Percentiles rank a stretch among this genome's conserved stretches.
These are phyloP conservation scores for Sapayoa aenigma DNA, from an alignment of 2,113 vertebrate genomes.

Conservation along the genomic window DNA sequence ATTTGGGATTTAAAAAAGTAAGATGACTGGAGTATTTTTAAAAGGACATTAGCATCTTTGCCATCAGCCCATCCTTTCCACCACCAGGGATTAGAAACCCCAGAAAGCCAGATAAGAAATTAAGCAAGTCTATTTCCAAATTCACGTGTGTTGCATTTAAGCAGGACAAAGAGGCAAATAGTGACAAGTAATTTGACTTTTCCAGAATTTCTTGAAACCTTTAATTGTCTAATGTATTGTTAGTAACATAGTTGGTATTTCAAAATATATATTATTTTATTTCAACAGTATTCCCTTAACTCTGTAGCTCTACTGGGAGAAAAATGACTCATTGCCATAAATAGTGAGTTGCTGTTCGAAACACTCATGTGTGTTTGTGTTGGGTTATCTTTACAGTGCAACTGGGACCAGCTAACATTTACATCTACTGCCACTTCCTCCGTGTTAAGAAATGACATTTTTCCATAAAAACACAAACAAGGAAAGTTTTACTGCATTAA, in stretches of 20 bases:
- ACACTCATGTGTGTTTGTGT: background rate
- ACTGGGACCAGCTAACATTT: background rate
- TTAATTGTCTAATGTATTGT: conserved; percentile 20
- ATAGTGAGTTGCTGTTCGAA: background rate
- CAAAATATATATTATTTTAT: conserved; percentile 60
- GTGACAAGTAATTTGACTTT: background rate
- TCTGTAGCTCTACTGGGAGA: background rate
- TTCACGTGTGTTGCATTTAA: background rate
- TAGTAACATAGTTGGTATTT: conserved; percentile 17
- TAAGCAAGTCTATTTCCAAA: background rate
- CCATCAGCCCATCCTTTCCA: background rate
- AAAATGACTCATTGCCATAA: conserved; percentile 18
- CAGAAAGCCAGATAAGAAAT: background rate
- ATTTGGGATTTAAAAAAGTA: background rate
- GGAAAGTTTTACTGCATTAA: background rate
- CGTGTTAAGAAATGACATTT: background rate
- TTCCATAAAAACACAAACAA: background rate
- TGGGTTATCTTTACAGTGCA: background rate
- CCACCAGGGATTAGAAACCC: background rate
- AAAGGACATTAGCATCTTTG: background rate
- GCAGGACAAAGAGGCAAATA: background rate
- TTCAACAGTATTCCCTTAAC: conserved; percentile 12
- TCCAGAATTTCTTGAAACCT: background rate
- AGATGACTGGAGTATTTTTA: background rate
- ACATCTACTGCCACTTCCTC: background rate